phyloP scores from a whole-genome alignment of 1,140 invertebrate genomes.

The Gryon sp. region DNA sequence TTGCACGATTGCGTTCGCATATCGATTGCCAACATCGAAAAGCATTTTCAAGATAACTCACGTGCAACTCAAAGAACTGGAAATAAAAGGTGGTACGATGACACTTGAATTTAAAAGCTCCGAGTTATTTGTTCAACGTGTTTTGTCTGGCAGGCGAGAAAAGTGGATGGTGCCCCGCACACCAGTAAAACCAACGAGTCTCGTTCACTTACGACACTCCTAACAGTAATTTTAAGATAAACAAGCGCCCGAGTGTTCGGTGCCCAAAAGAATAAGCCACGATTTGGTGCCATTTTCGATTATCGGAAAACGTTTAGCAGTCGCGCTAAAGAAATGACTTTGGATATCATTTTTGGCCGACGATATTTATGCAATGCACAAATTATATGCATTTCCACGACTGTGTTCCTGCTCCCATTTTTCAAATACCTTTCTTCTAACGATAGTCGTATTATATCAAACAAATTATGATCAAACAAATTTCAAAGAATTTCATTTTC shows the following conservation, averaged over 20 bases:
- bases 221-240: slow-evolving; percentile 63
- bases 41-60: slow-evolving; percentile 51
- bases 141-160: slow-evolving; percentile 58
- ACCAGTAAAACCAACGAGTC: too few relatives aligned
- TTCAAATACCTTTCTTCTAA: slow-evolving; percentile 3
- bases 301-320: slow-evolving; percentile 65
- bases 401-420: slow-evolving; percentile 10
- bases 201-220: slow-evolving; percentile 53
- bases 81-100: slow-evolving; percentile 54
- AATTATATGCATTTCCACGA: slow-evolving; percentile 23
- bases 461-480: too few relatives aligned
- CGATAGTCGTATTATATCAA: too few relatives aligned
- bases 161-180: slow-evolving; percentile 36
- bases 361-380: slow-evolving; percentile 32
- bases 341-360: slow-evolving; percentile 40
- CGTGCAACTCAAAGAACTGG: slow-evolving; percentile 44
- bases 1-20: not conserved
- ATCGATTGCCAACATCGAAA: not conserved
- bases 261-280: slow-evolving; percentile 51
- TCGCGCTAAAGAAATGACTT: slow-evolving; percentile 39
- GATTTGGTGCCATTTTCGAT: slow-evolving; percentile 62
- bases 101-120: slow-evolving; percentile 66
- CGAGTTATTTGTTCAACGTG: slow-evolving; percentile 60
- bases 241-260: slow-evolving; percentile 42
- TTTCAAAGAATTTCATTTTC: too few relatives aligned